A percentile compares a stretch with the other conserved stretches of the same genome.
Evolutionary conservation across 1,140 invertebrate genomes (phyloP).

Genomic region (Sycophila sp.): DNA sequence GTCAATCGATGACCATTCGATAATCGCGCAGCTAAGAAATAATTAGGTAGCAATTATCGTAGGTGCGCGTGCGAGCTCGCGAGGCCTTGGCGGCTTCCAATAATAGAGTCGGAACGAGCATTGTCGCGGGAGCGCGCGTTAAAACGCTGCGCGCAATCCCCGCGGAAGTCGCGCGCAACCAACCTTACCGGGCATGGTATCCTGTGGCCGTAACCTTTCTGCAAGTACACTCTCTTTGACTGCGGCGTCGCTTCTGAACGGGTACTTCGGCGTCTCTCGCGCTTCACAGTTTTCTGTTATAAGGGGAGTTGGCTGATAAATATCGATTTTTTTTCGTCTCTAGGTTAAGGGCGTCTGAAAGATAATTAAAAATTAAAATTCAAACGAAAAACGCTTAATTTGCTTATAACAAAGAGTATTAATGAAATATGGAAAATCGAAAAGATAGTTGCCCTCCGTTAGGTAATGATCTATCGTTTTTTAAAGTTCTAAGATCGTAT

Average conservation of each 20-base stretch:
- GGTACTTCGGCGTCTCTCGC: neutral
- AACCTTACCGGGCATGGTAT: neutral
- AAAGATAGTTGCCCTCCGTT: too few species aligned
- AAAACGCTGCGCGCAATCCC: neutral
- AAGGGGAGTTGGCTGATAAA: too few species aligned
- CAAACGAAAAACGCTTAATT: too few species aligned
- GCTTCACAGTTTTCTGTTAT: too few species aligned
- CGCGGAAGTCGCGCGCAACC: neutral
- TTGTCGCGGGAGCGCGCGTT: neutral
- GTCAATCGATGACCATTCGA: neutral
- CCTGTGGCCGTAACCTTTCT: conserved; percentile 1
- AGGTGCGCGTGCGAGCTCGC: neutral
- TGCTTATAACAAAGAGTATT: too few species aligned
- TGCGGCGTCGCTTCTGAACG: neutral
- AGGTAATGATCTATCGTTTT: too few species aligned
- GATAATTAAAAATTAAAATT: too few species aligned
- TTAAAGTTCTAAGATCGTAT: too few species aligned
- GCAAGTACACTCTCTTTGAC: neutral
- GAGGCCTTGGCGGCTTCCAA: conserved; percentile 21
- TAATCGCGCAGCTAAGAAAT: conserved; percentile 1
- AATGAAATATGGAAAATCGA: too few species aligned
- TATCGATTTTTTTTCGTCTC: too few species aligned
- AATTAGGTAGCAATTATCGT: conserved; percentile 11
- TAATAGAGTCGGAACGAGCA: conserved; percentile 3
- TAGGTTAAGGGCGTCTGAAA: too few species aligned